These are phyloP conservation scores for Apis cerana DNA, from an alignment of 1,140 invertebrate species.

Conservation along the genomic window DNA sequence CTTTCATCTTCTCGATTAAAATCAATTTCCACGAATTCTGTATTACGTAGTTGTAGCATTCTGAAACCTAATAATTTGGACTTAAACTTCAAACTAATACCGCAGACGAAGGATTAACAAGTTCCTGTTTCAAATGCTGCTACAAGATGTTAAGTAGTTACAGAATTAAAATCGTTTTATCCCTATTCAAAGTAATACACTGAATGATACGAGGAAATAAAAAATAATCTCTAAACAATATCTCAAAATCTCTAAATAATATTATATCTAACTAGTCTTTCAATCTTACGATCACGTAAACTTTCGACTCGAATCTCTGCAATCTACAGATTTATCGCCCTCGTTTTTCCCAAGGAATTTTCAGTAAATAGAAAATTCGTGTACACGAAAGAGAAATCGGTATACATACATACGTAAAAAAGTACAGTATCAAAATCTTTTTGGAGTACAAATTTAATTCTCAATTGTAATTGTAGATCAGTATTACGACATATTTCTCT, in stretches of 20 bases:
- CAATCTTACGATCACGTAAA: background rate
- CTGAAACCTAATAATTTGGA: slow-evolving; percentile 19
- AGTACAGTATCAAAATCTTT: background rate
- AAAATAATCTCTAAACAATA: background rate
- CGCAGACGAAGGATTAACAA: slow-evolving; percentile 15
- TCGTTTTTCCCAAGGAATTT: background rate
- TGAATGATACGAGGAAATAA: background rate
- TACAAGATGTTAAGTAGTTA: background rate
- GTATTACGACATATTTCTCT: no score
- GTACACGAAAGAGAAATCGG: background rate
- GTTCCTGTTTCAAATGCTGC: background rate
- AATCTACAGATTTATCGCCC: background rate
- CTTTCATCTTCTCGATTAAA: background rate
- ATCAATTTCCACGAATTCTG: background rate
- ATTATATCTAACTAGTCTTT: background rate
- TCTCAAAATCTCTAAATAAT: background rate
- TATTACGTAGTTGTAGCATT: background rate
- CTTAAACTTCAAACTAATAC: slow-evolving; percentile 19
- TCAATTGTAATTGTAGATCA: no score
- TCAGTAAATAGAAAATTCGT: background rate
- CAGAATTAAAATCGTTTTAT: slow-evolving; percentile 9
- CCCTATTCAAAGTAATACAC: background rate
- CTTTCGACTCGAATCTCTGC: background rate
- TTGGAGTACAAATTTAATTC: no score
- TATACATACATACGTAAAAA: background rate